Conservation (phyloP, 2,113 vertebrate species). For the Otocyon megalotis region DNA sequence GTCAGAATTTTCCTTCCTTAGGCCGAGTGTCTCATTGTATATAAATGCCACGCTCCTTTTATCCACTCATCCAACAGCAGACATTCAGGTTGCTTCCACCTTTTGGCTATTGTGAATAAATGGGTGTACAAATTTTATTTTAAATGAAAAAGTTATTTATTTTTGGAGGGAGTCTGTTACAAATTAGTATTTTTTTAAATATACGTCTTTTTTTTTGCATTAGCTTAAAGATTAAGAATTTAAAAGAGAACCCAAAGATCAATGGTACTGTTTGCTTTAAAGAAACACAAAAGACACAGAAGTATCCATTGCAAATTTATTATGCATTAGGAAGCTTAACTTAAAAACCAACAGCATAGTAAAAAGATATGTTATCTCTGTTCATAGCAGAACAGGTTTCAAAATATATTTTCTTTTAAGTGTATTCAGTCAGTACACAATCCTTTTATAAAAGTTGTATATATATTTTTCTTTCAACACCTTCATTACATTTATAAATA, state of each 20-base stretch:
- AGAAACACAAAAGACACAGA: conserved; percentile 74
- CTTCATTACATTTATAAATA: conserved; percentile 89
- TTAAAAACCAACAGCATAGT: conserved; percentile 87
- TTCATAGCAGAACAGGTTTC: conserved; percentile 85
- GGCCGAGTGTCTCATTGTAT: neutral
- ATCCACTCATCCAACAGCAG: neutral
- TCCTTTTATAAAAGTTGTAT: conserved; percentile 88
- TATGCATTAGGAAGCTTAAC: conserved; percentile 88
- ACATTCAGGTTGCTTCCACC: neutral
- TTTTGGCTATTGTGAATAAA: conserved; percentile 5
- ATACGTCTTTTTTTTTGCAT: neutral
- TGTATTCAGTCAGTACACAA: conserved; percentile 88
- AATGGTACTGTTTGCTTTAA: conserved; percentile 48
- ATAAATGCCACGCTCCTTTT: neutral
- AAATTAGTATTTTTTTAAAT: conserved; percentile 22
- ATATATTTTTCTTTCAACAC: conserved; percentile 85
- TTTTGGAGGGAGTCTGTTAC: conserved; percentile 21
- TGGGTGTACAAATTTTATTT: neutral
- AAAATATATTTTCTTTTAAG: conserved; percentile 89
- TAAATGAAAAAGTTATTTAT: neutral
- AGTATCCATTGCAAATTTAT: conserved; percentile 86
- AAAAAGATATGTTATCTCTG: conserved; percentile 88
- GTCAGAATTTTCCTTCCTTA: conserved; percentile 8
- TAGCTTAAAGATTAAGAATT: conserved; percentile 36
- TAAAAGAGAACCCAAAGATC: conserved; percentile 59